Conservation (phyloP, 2,113 vertebrate species). For the Heterochromis multidens region DNA sequence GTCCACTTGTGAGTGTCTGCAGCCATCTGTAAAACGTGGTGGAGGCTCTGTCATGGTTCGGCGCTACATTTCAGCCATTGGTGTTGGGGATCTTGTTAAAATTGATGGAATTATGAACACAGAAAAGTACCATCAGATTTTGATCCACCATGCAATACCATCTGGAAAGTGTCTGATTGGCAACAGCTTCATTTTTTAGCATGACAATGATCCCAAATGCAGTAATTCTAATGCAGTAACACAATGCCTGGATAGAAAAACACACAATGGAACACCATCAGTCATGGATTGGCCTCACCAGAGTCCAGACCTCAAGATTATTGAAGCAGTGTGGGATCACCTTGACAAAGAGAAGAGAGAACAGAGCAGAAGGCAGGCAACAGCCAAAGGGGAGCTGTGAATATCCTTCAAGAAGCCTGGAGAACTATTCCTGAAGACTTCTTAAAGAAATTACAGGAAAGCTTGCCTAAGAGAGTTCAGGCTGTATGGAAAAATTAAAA, state of each 20-base stretch:
- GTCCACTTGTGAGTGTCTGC: too few species aligned
- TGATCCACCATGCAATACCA: too few species aligned
- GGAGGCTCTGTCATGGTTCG: too few species aligned
- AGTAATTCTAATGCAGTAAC: background rate
- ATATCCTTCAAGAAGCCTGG: background rate
- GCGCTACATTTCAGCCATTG: too few species aligned
- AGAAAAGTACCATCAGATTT: too few species aligned
- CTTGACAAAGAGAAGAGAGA: background rate
- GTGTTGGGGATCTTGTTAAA: too few species aligned
- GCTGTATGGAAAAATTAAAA: background rate
- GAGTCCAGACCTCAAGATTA: background rate
- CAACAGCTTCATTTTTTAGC: background rate
- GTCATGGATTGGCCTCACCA: background rate
- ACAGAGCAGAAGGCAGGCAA: background rate
- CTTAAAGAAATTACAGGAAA: background rate
- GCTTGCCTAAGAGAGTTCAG: background rate
- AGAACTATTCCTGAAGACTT: background rate
- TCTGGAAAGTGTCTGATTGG: too few species aligned
- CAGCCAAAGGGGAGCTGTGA: background rate
- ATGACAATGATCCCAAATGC: too few species aligned
- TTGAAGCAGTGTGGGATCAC: background rate
- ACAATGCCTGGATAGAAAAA: background rate
- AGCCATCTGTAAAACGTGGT: too few species aligned
- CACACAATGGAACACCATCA: background rate
- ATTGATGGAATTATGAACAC: too few species aligned